A percentile compares a stretch with the other conserved stretches of the same genome.
Conservation (phyloP, 2,797 vertebrate species). For the Syndactyla subalaris region DNA sequence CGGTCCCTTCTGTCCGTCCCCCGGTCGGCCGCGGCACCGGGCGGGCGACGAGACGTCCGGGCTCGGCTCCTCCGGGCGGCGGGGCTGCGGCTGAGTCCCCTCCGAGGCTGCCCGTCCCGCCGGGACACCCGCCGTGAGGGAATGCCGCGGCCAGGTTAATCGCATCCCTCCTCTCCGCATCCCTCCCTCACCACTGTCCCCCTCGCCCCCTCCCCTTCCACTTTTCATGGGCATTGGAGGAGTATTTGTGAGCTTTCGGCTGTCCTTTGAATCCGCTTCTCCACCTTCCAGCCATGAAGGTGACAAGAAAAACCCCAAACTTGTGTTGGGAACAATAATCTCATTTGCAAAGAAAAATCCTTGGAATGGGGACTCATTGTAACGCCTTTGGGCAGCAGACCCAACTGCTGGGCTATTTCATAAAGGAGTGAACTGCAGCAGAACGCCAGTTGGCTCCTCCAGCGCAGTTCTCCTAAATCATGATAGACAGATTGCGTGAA, state of each 20-base stretch:
- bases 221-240: not conserved
- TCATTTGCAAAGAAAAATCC: slow-evolving; percentile 71
- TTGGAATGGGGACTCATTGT: slow-evolving; percentile 78
- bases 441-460: slow-evolving; percentile 82
- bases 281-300: slow-evolving; percentile 33
- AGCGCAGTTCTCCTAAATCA: slow-evolving; percentile 75
- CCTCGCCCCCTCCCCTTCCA: not conserved
- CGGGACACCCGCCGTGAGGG: not conserved
- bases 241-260: not conserved
- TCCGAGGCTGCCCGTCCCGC: not conserved
- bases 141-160: slow-evolving; percentile 29
- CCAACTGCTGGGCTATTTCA: slow-evolving; percentile 65
- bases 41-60: not conserved
- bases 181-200: not conserved
- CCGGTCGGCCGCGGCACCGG: not conserved
- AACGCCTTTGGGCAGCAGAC: slow-evolving; percentile 67
- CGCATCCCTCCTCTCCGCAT: not conserved
- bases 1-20: not conserved
- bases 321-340: slow-evolving; percentile 59
- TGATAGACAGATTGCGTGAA: slow-evolving; percentile 92
- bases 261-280: slow-evolving; percentile 23
- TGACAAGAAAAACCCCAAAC: slow-evolving; percentile 18
- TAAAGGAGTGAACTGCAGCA: slow-evolving; percentile 70
- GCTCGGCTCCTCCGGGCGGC: slow-evolving; percentile 9
- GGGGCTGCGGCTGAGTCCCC: not conserved